Base-by-base conservation (phyloP, 2,797 vertebrate genomes). In the Graptemys geographica region DNA sequence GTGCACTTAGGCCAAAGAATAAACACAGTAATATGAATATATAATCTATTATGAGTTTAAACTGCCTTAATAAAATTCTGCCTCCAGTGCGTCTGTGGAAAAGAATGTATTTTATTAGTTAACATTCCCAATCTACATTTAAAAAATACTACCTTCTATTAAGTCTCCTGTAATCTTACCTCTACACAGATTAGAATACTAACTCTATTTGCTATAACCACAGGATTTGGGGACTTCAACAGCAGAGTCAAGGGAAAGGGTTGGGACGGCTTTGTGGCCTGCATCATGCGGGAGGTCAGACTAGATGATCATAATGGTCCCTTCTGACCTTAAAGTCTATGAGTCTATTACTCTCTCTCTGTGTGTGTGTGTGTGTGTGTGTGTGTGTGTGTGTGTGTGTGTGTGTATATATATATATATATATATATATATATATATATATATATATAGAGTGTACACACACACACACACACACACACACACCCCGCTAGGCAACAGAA, bases 21-120 rank as follows among this genome's bases (percentile, higher is more conserved):
- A 69, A 83, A 53, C 21, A 69, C 56, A 33, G 31, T 33, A 62
- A 33, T 62, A 33, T 15, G 31, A 62, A 62, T 31, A 62, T 33
- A 23, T 52, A 53, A 23, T 33, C 49, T 91, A 44, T 87, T 83
- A 31, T 18, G 56, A 74, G n/a, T 88, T 79, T 31, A 86, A 89
- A 79, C 83, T 23, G 31, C 47, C 86, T 69, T 18, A 88, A 86
- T 86, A 96, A 80, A 96, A 92, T 78, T 88, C 57, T 44, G 5
- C 74, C 37, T 79, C 55, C 16, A 82, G 18, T 0, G 3, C 2
- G 11, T 65, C 69, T 78, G n/a, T 72, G 83, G n/a, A 87, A 88
- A 90, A 51, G 56, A 86, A n/a, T 12, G 53, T 79, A 8, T 87
- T 18, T 72, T 79, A 84, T 25, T 2, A 31, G 27, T 2, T 16